These are phyloP conservation scores for Microcebus tavaratra DNA, from an alignment of 2,113 vertebrate genomes.

Conservation along the genomic window DNA sequence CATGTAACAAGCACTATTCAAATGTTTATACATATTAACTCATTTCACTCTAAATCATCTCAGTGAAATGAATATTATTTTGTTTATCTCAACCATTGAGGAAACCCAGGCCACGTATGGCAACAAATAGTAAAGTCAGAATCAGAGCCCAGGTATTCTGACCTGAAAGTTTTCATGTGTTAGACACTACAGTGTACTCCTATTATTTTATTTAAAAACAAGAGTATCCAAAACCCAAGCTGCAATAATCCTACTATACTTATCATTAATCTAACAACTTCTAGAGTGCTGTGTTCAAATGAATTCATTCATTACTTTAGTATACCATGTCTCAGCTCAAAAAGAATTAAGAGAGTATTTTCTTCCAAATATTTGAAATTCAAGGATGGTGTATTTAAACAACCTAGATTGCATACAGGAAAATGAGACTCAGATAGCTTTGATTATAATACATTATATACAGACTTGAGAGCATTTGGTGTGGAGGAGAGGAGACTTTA, in stretches of 20 bases:
- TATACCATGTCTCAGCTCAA: background rate
- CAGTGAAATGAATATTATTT: background rate
- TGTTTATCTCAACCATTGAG: background rate
- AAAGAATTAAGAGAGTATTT: background rate
- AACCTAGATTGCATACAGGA: background rate
- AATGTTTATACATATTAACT: background rate
- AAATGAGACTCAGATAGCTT: background rate
- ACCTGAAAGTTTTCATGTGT: background rate
- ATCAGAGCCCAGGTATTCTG: background rate
- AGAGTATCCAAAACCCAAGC: background rate
- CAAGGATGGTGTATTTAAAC: background rate
- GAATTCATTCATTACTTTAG: background rate
- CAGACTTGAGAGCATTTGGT: background rate
- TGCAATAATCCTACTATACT: background rate
- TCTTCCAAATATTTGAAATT: background rate
- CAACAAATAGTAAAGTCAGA: background rate
- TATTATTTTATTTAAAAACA: background rate
- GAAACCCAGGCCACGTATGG: fast-evolving
- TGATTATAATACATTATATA: background rate
- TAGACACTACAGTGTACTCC: background rate
- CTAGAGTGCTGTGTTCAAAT: background rate
- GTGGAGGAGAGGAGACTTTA: background rate
- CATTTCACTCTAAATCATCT: background rate
- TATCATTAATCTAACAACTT: background rate
- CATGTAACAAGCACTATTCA: background rate